Base-by-base conservation (phyloP, 2,797 vertebrate species). In the Ciconia nigra region DNA sequence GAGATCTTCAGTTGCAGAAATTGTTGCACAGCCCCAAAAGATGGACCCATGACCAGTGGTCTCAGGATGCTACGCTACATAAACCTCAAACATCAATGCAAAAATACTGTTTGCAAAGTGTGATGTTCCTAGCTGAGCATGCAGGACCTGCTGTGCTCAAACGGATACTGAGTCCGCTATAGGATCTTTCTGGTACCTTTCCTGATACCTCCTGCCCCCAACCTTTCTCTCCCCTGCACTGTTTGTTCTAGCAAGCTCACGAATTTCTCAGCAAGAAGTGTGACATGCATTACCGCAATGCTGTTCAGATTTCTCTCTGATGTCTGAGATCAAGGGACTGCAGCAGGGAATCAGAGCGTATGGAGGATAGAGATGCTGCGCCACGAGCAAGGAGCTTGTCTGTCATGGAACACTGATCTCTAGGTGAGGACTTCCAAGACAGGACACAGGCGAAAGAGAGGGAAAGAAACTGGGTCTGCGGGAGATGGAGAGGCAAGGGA, bases 101-200 rank as follows among this genome's bases (percentile, higher is more conserved):
- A 37, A 41, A 65, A 49, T 1, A 26, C 21, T 6, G 1, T 18
- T 6, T 46, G 41, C 19, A 69, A 46, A 87, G 77, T 10, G 19
- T 20, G 35, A 3, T 5, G 0, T 15, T 81, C 61, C 70, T 35
- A 12, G 24, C 51, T 57, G 39, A 54, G 88, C 21, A 4, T 3
- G 13, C 57, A 31, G 59, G n/a, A 47, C n/a, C 51, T 72, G 31
- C 73, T 49, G 20, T 10, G 31, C 55, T 83, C 44, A 59, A 7
- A 44, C 1, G 0, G 25, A 59, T 47, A 24, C 55, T 0, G 0
- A 63, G 39, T 15, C 51, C 1, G 0, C 59, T 13, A 2, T 5
- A 37, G 51, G 70, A 76, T 76, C 49, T 33, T 80, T 13, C 84
- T 57, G 21, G 28, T 85, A 35, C 39, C 61, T 72, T 87, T 86